phyloP scores from a whole-genome alignment of 1,140 invertebrate genomes.

The Chrysopa pallens region DNA sequence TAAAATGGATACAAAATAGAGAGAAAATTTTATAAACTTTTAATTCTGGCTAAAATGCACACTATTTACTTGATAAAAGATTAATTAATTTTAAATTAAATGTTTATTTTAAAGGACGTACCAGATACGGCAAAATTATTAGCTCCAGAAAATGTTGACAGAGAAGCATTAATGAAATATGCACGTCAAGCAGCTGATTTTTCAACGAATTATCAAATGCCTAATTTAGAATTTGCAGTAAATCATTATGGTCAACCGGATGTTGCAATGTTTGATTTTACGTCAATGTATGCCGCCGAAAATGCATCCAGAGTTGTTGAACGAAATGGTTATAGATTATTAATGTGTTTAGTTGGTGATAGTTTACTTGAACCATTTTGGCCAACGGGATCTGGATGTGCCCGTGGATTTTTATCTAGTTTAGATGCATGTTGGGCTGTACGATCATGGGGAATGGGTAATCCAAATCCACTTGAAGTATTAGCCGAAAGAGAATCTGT shows the following conservation, averaged over 20 bases:
- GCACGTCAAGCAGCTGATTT: conserved; percentile 91
- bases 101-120: conserved; percentile 51
- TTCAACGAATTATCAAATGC: conserved; percentile 82
- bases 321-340: conserved; percentile 54
- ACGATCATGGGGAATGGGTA: conserved; percentile 56
- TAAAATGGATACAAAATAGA: no score
- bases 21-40: no score
- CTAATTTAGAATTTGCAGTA: conserved; percentile 83
- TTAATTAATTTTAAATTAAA: not conserved
- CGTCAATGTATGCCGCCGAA: conserved; percentile 94
- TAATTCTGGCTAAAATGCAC: no score
- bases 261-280: conserved; percentile 99
- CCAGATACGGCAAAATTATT: conserved; percentile 77
- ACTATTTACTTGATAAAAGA: no score
- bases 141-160: conserved; percentile 77
- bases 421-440: conserved; percentile 95
- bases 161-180: conserved; percentile 75
- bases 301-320: conserved; percentile 74
- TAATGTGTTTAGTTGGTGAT: conserved; percentile 87
- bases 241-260: conserved; percentile 97
- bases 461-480: conserved; percentile 54
- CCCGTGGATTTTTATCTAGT: conserved; percentile 87
- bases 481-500: conserved; percentile 90
- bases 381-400: conserved; percentile 96
- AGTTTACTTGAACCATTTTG: conserved; percentile 94